Evolutionary conservation across 2,888 invertebrate species (phyloP), one percentile per base, ranked within the genome.

Genomic region (Ryuthela nishihirai): DNA sequence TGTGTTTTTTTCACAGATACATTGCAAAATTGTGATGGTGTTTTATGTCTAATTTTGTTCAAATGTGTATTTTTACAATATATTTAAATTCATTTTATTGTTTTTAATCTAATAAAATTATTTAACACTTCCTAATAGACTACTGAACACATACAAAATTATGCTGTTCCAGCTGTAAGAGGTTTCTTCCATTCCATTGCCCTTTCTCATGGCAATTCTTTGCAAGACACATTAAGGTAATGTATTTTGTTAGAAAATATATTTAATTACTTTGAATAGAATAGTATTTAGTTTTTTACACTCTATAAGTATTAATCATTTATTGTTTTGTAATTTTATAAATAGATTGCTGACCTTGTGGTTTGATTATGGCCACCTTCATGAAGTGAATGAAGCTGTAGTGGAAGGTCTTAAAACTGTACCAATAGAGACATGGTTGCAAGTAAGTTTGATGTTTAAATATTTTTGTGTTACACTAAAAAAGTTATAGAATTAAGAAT

Each of bases 391-490:
- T 71, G 93, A 95, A 65, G 93, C 94, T 0, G 82, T 99, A 34
- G 82, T 85, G 0, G 94, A 93, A 68, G 95, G 95, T 1, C 87
- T 98, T 65, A 83, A 89, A 67, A 82, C 88, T 1, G 94, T 98
- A 35, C 93, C 95, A 72, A 92, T 99, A 61, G 94, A 97, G 70
- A 98, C 95, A 3, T 99, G 99, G 99, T 80, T 99, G 9, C 98
- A 99, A 81, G 80, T 79, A 65, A 54, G 61, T 52, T 39, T n/a
- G n/a, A 25, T 29, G 39, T 41, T n/a, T n/a, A 4, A 7, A n/a
- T n/a, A n/a, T n/a, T n/a, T n/a, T n/a, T n/a, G n/a, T n/a, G n/a
- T n/a, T n/a, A n/a, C n/a, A n/a, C n/a, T n/a, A n/a, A n/a, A n/a
- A n/a, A n/a, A n/a, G n/a, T n/a, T n/a, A n/a, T n/a, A n/a, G n/a